Conservation (phyloP, 2,888 invertebrate genomes). For the Carpatolechia fugitivella region DNA sequence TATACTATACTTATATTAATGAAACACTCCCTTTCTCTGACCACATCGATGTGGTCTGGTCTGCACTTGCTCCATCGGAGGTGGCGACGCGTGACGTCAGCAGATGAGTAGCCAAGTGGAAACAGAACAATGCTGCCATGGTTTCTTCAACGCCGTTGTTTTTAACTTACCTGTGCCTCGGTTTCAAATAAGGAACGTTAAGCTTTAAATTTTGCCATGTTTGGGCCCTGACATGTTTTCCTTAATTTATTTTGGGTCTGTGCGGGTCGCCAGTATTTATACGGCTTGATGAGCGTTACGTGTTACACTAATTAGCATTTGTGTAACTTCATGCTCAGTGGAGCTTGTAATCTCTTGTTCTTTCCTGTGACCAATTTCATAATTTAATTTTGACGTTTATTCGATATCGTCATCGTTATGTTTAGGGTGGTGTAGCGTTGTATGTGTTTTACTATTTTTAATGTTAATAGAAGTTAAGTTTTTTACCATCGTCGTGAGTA, state of each 20-base stretch:
- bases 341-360: constrained; percentile 7
- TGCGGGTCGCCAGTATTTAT: not conserved
- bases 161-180: too few species aligned
- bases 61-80: constrained; percentile 53
- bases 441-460: not conserved
- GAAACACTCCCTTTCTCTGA: constrained; percentile 17
- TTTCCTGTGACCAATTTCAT: constrained; percentile 2
- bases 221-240: not conserved
- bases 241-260: not conserved
- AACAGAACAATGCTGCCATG: constrained; percentile 56
- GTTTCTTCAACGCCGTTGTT: constrained; percentile 33
- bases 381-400: not conserved
- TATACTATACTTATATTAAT: not conserved
- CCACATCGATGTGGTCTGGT: constrained; percentile 17
- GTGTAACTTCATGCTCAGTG: constrained; percentile 13
- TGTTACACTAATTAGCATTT: constrained; percentile 13
- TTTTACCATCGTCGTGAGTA: too few species aligned
- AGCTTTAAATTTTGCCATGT: not conserved
- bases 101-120: constrained; percentile 62
- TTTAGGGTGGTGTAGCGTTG: too few species aligned
- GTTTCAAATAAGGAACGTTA: not conserved
- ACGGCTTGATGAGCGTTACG: constrained; percentile 6
- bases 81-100: constrained; percentile 69
- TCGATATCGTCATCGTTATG: not conserved
- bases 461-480: too few species aligned